Conservation (phyloP, 2,113 vertebrate species). For the Dissostichus mawsoni region DNA sequence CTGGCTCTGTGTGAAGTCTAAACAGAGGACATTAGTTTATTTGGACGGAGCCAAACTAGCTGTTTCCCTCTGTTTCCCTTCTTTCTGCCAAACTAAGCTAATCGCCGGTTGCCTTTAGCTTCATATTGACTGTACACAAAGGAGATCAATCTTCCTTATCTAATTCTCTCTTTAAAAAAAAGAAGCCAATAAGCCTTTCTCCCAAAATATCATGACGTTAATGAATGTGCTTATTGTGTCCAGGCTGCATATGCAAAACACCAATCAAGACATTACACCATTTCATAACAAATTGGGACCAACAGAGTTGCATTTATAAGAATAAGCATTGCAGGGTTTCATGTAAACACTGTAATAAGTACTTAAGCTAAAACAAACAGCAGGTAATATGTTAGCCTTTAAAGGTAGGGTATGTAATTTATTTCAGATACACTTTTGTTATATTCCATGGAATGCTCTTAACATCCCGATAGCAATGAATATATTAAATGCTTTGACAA, state of each 20-base stretch:
- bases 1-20: background rate
- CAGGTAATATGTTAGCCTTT: constrained; percentile 20
- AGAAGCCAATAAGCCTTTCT: background rate
- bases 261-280: constrained; percentile 37
- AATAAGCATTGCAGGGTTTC: constrained; percentile 17
- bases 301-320: constrained; percentile 19
- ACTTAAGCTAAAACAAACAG: constrained; percentile 21
- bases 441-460: no score
- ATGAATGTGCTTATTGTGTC: background rate
- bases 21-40: no score
- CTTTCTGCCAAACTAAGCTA: background rate
- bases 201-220: background rate
- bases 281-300: constrained; percentile 14
- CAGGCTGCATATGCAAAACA: constrained; percentile 16
- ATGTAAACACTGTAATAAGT: constrained; percentile 39
- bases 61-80: no score
- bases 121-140: background rate
- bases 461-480: no score
- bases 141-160: no score
- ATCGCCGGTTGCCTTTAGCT: background rate
- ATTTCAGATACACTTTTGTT: no score
- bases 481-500: no score
- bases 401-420: background rate
- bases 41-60: no score
- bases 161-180: background rate